Base-by-base conservation (phyloP, 1,140 invertebrate genomes). In the Drosophila athabasca region DNA sequence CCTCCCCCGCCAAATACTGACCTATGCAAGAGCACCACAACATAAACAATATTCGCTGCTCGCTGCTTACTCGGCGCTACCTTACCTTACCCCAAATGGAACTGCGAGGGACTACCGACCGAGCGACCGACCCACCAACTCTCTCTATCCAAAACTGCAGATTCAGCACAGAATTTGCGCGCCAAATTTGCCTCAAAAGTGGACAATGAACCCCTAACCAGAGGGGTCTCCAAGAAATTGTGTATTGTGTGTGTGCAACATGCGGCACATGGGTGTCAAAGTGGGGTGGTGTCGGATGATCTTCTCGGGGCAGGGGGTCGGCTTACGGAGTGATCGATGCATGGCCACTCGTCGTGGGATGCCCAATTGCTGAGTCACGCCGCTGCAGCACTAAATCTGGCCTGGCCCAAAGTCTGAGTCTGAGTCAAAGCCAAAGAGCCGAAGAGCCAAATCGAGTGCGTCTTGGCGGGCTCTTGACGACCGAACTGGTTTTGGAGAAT, bases 141-240 rank as follows among this genome's bases (percentile, higher is more conserved):
- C 17, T 26, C 24, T 26, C 24, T 26, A 5, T 4, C 4, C 26
- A 8, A 68, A 70, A 62, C n/a, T 59, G 39, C 19, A 15, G 44
- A 69, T 17, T 35, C 55, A 52, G 73, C 15, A 41, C 22, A 7
- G 26, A 71, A 67, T 78, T 82, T 87, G 69, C 82, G 82, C 83
- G 82, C 82, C 82, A 85, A 85, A 75, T 74, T 77, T 61, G 50
- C 53, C 65, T 79, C 62, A 49, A 72, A 62, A 69, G 39, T 85
- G 82, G 82, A 52, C 82, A 85, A 82, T 85, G 82, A 81, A 81
- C 82, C 50, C 50, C 35, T 5, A n/a, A n/a, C n/a, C n/a, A n/a
- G n/a, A 39, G 35, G 35, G 35, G 58, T 48, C 53, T 65, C 51
- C 39, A 62, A 31, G 9, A 31, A 31, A 31, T 31, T 8, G 17